phyloP scores from a whole-genome alignment of 2,797 vertebrate genomes.

The Sylvia borin region DNA sequence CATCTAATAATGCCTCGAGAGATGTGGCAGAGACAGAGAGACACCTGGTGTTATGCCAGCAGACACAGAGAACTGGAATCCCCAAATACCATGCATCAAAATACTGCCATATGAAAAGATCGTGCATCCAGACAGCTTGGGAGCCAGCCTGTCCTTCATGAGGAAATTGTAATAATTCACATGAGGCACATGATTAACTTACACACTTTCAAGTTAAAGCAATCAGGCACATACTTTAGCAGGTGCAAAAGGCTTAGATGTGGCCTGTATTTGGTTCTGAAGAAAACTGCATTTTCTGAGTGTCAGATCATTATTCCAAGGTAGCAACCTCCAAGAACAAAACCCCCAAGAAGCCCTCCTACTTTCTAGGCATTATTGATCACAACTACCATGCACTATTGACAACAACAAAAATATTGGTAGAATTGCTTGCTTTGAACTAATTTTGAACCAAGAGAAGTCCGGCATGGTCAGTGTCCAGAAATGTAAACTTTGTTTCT shows the following conservation, averaged over 20 bases:
- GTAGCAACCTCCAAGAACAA: neutral
- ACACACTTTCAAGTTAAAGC: neutral
- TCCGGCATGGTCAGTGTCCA: neutral
- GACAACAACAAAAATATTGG: neutral
- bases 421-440: neutral
- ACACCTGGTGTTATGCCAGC: neutral
- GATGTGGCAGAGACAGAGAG: neutral
- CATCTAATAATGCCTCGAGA: neutral
- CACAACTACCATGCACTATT: neutral
- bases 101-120: neutral
- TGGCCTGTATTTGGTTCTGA: neutral
- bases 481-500: neutral
- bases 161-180: neutral
- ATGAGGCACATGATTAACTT: neutral
- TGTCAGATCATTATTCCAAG: neutral
- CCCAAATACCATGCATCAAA: neutral
- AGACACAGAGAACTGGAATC: neutral
- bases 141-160: neutral
- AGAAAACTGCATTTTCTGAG: neutral
- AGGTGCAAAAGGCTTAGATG: neutral
- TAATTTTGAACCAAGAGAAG: neutral
- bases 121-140: neutral
- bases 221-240: neutral
- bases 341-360: fast-evolving
- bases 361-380: neutral